Conservation (phyloP, 30 jellyfish, hydroid and myxozoan species). For the Hydractinia echinata region DNA sequence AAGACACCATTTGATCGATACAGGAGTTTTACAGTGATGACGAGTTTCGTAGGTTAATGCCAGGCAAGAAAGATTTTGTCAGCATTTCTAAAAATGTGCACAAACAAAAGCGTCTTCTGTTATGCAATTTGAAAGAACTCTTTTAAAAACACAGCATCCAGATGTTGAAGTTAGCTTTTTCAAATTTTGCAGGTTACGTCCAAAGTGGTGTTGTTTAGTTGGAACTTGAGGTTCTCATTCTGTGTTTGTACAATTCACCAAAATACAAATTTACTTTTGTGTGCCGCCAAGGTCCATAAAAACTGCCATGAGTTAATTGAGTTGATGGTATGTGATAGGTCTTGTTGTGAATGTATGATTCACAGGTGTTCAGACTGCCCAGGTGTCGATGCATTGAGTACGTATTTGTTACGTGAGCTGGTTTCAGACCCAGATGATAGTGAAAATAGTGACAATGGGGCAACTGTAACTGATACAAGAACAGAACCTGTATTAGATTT, state of each 20-base stretch:
- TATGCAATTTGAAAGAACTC: conserved; percentile 1
- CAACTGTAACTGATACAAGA: too few relatives aligned
- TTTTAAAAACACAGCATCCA: not conserved
- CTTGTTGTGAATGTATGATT: not conserved
- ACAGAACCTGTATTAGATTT: too few relatives aligned
- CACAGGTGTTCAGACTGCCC: conserved; percentile 1
- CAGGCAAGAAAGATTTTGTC: conserved; percentile 1
- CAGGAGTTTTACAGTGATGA: not conserved
- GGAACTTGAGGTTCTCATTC: not conserved
- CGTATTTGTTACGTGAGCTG: too few relatives aligned
- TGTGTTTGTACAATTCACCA: conserved; percentile 1
- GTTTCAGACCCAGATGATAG: too few relatives aligned
- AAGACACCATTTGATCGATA: not conserved
- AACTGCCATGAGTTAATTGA: not conserved
- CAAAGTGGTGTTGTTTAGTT: not conserved
- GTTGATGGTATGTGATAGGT: conserved; percentile 8
- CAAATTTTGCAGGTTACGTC: conserved; percentile 2
- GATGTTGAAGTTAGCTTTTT: not conserved
- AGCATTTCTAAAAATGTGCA: not conserved
- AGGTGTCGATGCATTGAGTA: too few relatives aligned
- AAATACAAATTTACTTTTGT: not conserved
- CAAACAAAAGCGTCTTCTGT: too few relatives aligned
- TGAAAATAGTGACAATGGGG: too few relatives aligned
- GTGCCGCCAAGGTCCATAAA: not conserved
- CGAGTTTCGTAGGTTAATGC: conserved; percentile 9